These are phyloP conservation scores for Egretta garzetta DNA, from an alignment of 2,113 vertebrate genomes.

Conservation along the genomic window DNA sequence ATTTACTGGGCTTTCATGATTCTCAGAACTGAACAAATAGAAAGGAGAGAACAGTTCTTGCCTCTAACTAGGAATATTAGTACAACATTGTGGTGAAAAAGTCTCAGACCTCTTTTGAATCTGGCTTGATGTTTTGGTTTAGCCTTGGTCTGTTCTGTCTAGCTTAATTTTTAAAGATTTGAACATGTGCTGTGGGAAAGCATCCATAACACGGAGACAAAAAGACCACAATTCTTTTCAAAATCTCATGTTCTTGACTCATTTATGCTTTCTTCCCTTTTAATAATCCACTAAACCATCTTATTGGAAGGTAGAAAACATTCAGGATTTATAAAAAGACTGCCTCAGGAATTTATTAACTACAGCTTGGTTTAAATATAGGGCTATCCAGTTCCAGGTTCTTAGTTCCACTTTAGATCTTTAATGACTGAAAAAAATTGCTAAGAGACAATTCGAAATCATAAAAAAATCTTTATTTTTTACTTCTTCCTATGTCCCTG, in stretches of 20 bases:
- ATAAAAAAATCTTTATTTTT: not conserved
- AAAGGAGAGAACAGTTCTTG: not conserved
- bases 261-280: not conserved
- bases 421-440: not conserved
- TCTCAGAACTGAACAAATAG: constrained; percentile 11
- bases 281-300: not conserved
- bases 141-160: constrained; percentile 23
- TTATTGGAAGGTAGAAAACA: not conserved
- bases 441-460: not conserved
- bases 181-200: constrained; percentile 14
- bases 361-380: not conserved
- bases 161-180: not conserved
- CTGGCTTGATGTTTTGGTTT: constrained; percentile 7
- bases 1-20: constrained; percentile 20
- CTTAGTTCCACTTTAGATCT: not conserved
- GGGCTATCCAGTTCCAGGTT: not conserved
- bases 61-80: not conserved
- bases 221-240: constrained; percentile 2
- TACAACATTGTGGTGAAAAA: constrained; percentile 5
- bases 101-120: not conserved
- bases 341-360: not conserved
- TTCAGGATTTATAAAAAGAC: not conserved
- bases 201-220: not conserved
- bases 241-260: not conserved
- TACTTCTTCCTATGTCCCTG: not conserved